Evolutionary conservation across 2,888 invertebrate genomes (phyloP), one percentile per base, ranked within the genome.

Genomic region (Eristalis pertinax): DNA sequence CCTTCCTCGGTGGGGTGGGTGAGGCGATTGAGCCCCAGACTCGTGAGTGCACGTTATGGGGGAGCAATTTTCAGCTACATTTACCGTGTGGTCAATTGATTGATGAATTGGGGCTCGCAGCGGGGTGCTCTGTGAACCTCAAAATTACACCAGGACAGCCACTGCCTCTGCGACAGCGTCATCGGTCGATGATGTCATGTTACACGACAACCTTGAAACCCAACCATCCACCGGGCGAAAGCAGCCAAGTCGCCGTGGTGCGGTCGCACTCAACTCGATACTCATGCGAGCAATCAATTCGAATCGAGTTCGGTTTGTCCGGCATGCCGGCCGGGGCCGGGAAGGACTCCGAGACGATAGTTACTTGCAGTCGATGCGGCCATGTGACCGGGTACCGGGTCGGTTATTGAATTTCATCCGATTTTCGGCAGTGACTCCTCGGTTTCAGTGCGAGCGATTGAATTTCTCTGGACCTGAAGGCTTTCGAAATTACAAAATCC

Each of bases 31-130:
- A 22, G 10, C 69, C 65, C 67, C 75, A 84, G 84, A 80, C 88
- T 74, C 84, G 73, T 80, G 80, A 84, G 88, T 88, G 88, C 80
- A 81, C 74, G 77, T 88, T 88, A 88, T 88, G 80, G 86, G 68
- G 60, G 80, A 68, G 65, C 84, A 84, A 88, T 88, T 88, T 88
- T 88, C 88, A 88, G 84, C 88, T 88, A 84, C 88, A 88, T 88
- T 88, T 80, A 74, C 77, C 84, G 62, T 84, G 84, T 74, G 88
- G 88, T 88, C 84, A 88, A 81, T 74, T 88, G 88, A 88, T 84
- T 88, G 88, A 88, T 88, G 88, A 84, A 88, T 80, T 77, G 88
- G 22, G 62, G 68, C 74, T 60, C 32, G 13, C 60, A 32, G 41
- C 69, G 26, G 26, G 38, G n/a, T 63, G 69, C 70, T 58, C 75